A percentile compares a stretch with the other conserved stretches of the same genome.
Evolutionary conservation across 2,113 vertebrate genomes (phyloP).

Genomic region (Prinia subflava): DNA sequence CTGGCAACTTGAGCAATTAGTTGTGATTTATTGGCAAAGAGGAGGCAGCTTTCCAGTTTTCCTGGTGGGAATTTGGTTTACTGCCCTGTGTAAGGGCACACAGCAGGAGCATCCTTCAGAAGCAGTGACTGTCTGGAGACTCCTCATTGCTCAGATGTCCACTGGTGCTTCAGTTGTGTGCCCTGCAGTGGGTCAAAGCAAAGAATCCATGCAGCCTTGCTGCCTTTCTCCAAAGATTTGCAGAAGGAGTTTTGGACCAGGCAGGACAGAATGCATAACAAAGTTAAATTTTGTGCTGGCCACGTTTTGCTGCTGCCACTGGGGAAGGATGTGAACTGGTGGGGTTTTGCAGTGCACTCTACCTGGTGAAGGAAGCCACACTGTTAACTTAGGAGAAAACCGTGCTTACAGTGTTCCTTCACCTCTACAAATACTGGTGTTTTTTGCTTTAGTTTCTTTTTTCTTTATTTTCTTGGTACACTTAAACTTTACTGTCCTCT

Average conservation of each 20-base stretch:
- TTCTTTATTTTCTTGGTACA: not conserved
- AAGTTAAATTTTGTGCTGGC: not conserved
- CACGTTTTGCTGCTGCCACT: not conserved
- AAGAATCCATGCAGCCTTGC: not conserved
- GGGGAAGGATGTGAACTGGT: not conserved
- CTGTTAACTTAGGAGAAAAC: not conserved
- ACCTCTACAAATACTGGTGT: not conserved
- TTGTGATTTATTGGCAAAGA: not conserved
- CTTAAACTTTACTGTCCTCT: not conserved
- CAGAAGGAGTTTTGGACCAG: not conserved
- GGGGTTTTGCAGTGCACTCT: not conserved
- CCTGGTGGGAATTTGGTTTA: not conserved
- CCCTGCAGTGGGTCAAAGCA: not conserved
- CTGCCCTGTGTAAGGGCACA: too few relatives aligned
- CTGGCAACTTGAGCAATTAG: not conserved
- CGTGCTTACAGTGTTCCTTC: not conserved
- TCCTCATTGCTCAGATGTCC: accelerated
- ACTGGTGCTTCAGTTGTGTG: not conserved
- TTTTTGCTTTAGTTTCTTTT: not conserved
- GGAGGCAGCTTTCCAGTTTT: not conserved
- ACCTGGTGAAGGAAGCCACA: not conserved
- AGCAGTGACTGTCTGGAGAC: not conserved
- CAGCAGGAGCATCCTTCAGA: not conserved
- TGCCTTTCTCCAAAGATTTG: not conserved
- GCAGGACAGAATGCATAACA: not conserved